phyloP scores from a whole-genome alignment of 2,797 vertebrate genomes.

The Brachymystax lenok region DNA sequence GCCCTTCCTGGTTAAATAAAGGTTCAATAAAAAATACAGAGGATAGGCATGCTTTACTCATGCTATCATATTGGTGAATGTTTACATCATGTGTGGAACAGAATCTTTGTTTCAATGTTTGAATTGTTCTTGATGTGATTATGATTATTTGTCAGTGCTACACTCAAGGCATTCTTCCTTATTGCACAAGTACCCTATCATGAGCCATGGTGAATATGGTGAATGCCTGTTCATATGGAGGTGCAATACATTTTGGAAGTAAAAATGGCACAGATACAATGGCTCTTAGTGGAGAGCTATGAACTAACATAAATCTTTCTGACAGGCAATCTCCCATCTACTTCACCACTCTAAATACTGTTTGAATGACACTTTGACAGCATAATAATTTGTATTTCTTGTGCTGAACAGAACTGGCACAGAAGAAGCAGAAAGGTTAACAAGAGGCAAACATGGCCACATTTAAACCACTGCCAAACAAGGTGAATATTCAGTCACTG shows the following conservation, averaged over 20 bases:
- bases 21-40: conserved; percentile 15
- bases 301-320: neutral
- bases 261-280: neutral
- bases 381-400: neutral
- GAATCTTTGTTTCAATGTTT: conserved; percentile 18
- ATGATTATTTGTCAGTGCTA: neutral
- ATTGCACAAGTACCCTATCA: conserved; percentile 23
- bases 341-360: neutral
- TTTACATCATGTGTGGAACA: conserved; percentile 44
- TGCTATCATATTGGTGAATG: conserved; percentile 52
- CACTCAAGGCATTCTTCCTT: neutral
- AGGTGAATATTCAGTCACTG: neutral
- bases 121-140: conserved; percentile 36
- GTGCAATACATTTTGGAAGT: neutral
- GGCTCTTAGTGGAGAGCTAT: neutral
- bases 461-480: neutral
- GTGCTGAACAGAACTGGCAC: neutral
- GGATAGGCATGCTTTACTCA: conserved; percentile 37
- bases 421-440: neutral
- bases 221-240: conserved; percentile 14
- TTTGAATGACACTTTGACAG: neutral
- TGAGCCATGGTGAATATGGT: conserved; percentile 24
- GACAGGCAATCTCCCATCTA: neutral
- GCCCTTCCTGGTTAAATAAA: too few relatives aligned
- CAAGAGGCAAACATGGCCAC: neutral